Percentiles rank a stretch among this genome's conserved stretches.
Evolutionary conservation across 2,797 vertebrate genomes (phyloP).

Genomic region (Apogon talboti): DNA sequence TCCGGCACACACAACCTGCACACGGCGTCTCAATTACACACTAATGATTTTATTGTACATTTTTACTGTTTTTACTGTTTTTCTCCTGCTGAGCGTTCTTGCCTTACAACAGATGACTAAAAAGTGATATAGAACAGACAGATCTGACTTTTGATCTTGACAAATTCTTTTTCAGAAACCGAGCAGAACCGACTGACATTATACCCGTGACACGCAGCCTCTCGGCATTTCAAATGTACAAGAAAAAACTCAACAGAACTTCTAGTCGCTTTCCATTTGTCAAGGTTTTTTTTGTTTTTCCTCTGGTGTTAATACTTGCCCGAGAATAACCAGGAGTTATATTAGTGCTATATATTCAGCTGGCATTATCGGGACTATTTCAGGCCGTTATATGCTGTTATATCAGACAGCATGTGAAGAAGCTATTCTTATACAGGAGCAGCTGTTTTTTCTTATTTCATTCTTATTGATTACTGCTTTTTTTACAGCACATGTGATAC

Average conservation of each 20-base stretch:
- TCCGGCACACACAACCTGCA: neutral
- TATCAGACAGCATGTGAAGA: conserved; percentile 47
- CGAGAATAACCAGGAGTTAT: conserved; percentile 55
- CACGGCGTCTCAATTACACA: conserved; percentile 8
- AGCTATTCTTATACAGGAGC: conserved; percentile 31
- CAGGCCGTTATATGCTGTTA: conserved; percentile 47
- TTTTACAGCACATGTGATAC: neutral
- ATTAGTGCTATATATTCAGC: conserved; percentile 63
- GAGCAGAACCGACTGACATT: conserved; percentile 14
- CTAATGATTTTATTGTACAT: conserved; percentile 27
- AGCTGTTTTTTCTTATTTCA: conserved; percentile 41
- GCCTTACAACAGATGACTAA: no score
- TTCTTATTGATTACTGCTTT: conserved; percentile 38
- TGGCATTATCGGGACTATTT: conserved; percentile 44
- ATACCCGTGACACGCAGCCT: conserved; percentile 12
- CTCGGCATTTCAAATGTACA: conserved; percentile 43
- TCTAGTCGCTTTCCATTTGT: conserved; percentile 39
- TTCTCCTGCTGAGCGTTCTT: conserved; percentile 12
- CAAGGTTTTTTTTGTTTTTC: conserved; percentile 46
- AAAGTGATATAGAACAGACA: conserved; percentile 11
- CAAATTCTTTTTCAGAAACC: conserved; percentile 6
- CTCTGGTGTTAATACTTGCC: conserved; percentile 56
- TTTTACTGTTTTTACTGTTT: conserved; percentile 1
- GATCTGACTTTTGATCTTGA: conserved; percentile 7
- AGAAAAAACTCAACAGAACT: conserved; percentile 45